These are phyloP conservation scores for Alethe diademata DNA, from an alignment of 2,113 vertebrate species.

Conservation along the genomic window DNA sequence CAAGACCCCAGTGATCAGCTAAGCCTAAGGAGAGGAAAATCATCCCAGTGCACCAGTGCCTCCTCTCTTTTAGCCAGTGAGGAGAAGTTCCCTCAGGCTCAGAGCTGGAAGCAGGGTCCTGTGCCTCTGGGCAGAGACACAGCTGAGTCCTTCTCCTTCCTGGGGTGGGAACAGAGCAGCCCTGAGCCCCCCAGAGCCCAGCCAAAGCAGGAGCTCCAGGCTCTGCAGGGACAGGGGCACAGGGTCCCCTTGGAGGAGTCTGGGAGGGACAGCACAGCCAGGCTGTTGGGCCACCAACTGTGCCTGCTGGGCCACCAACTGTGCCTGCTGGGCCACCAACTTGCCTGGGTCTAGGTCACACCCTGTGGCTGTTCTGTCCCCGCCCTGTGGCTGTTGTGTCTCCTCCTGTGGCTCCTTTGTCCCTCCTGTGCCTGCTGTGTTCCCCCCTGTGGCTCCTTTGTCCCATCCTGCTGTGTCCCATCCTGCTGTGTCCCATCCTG, in stretches of 20 bases:
- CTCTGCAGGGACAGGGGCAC: background rate
- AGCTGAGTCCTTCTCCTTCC: background rate
- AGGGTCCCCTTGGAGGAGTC: fast-evolving
- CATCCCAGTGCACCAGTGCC: background rate
- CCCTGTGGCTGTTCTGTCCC: too few species aligned
- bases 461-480: background rate
- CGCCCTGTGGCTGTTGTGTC: too few species aligned
- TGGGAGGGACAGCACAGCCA: background rate
- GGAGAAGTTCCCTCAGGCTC: fast-evolving
- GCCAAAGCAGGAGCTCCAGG: background rate
- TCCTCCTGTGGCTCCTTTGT: too few species aligned
- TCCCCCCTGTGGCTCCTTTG: background rate
- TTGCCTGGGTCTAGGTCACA: background rate
- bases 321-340: too few species aligned
- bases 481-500: background rate
- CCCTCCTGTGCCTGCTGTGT: background rate
- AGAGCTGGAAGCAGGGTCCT: background rate
- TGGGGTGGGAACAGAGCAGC: background rate
- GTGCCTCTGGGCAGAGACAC: background rate
- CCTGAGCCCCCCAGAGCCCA: background rate
- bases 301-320: background rate
- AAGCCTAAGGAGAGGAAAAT: background rate
- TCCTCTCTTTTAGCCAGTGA: background rate
- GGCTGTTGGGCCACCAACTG: background rate
- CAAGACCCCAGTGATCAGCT: background rate